Evolutionary conservation across 2,888 invertebrate species (phyloP).

Genomic region (Podotricha telesiphe): DNA sequence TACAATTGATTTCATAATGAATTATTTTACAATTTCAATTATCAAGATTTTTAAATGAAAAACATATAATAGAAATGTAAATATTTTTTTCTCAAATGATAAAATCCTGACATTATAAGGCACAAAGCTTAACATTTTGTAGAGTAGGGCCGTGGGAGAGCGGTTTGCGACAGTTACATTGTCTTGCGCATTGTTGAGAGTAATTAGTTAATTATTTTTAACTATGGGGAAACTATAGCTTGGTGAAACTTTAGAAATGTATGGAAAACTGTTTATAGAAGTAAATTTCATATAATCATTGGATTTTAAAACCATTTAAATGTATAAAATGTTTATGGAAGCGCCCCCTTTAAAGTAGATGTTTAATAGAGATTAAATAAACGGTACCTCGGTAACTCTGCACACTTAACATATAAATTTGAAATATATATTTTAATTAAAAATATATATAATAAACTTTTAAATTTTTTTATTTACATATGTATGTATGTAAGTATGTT

Average conservation of each 20-base stretch:
- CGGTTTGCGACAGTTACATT: conserved; percentile 31
- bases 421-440: too few species aligned
- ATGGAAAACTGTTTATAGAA: neutral
- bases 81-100: conserved; percentile 1
- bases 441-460: too few species aligned
- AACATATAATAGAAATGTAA: neutral
- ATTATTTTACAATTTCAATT: neutral
- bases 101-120: conserved; percentile 8
- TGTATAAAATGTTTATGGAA: too few species aligned
- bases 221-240: conserved; percentile 19
- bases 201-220: conserved; percentile 28
- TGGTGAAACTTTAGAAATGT: conserved; percentile 18
- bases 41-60: neutral
- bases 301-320: too few species aligned
- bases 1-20: neutral
- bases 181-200: conserved; percentile 3
- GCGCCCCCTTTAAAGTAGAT: too few species aligned
- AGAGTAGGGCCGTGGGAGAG: conserved; percentile 24
- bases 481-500: too few species aligned
- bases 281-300: too few species aligned
- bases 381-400: too few species aligned
- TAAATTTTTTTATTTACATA: too few species aligned
- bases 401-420: too few species aligned
- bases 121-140: neutral
- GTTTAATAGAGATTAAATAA: too few species aligned